Evolutionary conservation across 2,888 invertebrate species (phyloP).

Genomic region (Drosophila peninsularis): DNA sequence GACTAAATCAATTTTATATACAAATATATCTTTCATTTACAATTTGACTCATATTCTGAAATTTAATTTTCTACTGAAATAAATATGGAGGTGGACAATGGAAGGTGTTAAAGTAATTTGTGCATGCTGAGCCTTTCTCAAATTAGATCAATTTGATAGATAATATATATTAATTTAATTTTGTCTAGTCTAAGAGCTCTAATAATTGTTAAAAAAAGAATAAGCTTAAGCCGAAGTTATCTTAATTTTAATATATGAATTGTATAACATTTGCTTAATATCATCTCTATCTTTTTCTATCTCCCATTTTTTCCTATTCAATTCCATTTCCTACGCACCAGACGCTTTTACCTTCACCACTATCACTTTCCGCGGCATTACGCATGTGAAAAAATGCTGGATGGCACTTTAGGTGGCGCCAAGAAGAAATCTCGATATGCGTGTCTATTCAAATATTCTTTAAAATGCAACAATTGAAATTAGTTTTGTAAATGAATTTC

Average conservation of each 20-base stretch:
- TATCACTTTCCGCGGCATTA: constrained; percentile 65
- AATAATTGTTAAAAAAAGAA: not conserved
- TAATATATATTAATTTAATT: too few species aligned
- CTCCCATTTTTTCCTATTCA: not conserved
- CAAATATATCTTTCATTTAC: too few species aligned
- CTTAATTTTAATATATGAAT: not conserved
- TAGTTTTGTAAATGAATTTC: constrained; percentile 77
- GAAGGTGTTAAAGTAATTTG: too few species aligned
- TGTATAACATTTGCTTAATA: not conserved
- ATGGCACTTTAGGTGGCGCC: constrained; percentile 66
- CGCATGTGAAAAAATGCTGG: constrained; percentile 41
- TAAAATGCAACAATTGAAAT: constrained; percentile 77
- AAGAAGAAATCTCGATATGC: constrained; percentile 61
- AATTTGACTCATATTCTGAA: too few species aligned
- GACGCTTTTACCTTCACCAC: constrained; percentile 17
- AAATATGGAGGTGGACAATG: too few species aligned
- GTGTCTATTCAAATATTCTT: constrained; percentile 38
- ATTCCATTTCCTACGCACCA: constrained; percentile 17
- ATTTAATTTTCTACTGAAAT: too few species aligned
- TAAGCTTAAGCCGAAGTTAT: not conserved
- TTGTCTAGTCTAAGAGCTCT: too few species aligned
- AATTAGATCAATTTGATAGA: too few species aligned
- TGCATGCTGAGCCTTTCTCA: too few species aligned
- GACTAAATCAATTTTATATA: too few species aligned
- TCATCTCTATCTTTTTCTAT: too few species aligned